phyloP scores from a whole-genome alignment of 2,797 vertebrate genomes.

The Gadopsis bispinosus region DNA sequence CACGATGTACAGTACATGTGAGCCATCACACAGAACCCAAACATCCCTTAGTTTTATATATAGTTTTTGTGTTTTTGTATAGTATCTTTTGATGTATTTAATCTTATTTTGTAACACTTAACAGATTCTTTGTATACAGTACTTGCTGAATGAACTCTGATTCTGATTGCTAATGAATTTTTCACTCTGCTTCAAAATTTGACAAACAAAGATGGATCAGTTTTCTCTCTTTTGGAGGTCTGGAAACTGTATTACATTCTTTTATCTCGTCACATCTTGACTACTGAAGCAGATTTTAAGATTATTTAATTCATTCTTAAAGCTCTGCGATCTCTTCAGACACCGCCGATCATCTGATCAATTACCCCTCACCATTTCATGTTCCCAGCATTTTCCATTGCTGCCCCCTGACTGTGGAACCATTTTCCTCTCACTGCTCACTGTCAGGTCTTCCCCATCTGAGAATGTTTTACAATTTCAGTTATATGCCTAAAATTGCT shows the following conservation, averaged over 20 bases:
- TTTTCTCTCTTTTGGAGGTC: not conserved
- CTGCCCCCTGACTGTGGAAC: not conserved
- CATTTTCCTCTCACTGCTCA: not conserved
- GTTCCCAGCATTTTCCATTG: constrained; percentile 34
- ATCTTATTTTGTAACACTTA: too few relatives aligned
- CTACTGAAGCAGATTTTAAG: not conserved
- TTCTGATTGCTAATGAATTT: not conserved
- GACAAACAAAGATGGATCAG: not conserved
- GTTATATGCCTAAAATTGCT: not conserved
- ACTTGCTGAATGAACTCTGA: not conserved
- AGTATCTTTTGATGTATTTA: not conserved
- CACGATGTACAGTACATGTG: not conserved
- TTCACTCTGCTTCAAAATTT: not conserved
- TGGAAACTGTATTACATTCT: not conserved
- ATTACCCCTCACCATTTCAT: not conserved
- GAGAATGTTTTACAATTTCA: not conserved
- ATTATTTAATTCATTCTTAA: not conserved
- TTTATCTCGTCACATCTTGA: not conserved
- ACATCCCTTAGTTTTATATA: not conserved
- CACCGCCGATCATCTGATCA: not conserved
- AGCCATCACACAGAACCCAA: not conserved
- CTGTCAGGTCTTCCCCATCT: not conserved
- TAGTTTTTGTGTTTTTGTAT: not conserved
- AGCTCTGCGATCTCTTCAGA: not conserved
- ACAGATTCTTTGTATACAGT: not conserved